Evolutionary conservation across 2,888 invertebrate species (phyloP).

Genomic region (Hoplodrina blanda): DNA sequence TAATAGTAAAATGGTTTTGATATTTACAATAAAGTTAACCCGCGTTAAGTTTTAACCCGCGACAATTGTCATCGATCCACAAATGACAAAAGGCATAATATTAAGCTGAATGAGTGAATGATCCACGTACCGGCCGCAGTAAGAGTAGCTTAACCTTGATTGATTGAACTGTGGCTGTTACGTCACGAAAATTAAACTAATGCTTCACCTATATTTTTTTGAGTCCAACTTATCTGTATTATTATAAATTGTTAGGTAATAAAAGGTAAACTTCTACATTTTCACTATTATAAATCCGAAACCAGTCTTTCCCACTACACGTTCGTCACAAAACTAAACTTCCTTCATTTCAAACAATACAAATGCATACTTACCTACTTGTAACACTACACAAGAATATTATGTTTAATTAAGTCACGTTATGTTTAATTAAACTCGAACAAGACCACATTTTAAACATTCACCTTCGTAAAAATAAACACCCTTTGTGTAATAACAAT

Average conservation of each 20-base stretch:
- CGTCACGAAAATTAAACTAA: too few relatives aligned
- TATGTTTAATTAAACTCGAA: not conserved
- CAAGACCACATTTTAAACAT: not conserved
- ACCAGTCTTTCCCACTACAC: not conserved
- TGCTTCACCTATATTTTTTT: not conserved
- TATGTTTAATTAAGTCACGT: not conserved
- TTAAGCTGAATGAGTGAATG: not conserved
- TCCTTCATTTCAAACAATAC: conserved; percentile 9
- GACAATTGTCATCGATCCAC: not conserved
- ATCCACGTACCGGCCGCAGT: too few relatives aligned
- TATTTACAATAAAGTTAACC: too few relatives aligned
- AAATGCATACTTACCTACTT: not conserved
- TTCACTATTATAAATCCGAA: not conserved
- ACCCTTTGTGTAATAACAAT: not conserved
- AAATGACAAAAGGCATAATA: not conserved
- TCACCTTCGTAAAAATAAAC: not conserved
- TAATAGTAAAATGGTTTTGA: not conserved
- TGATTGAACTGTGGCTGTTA: too few relatives aligned
- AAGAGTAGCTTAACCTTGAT: too few relatives aligned
- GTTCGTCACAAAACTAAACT: conserved; percentile 2
- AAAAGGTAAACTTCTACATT: not conserved
- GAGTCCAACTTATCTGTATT: not conserved
- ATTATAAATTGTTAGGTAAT: not conserved
- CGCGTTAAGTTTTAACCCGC: too few relatives aligned
- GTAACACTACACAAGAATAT: conserved; percentile 1